Conservation (phyloP, 2,797 vertebrate species). For the Bucorvus abyssinicus region DNA sequence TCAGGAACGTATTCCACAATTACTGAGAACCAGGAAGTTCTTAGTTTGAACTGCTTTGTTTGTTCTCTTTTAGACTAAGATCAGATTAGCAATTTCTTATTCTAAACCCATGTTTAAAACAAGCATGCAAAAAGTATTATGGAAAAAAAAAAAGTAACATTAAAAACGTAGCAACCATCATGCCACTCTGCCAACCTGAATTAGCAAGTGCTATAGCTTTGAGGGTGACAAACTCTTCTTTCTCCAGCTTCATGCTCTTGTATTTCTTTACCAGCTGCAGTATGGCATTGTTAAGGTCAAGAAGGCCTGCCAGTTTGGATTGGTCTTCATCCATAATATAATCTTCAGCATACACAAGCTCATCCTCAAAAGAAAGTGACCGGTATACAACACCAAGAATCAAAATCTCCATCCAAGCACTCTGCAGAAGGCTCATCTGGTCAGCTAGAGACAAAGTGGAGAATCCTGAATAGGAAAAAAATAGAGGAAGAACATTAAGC, state of each 20-base stretch:
- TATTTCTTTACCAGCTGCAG: conserved; percentile 99
- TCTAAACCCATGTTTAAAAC: conserved; percentile 16
- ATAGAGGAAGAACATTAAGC: conserved; percentile 32
- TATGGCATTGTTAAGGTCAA: conserved; percentile 98
- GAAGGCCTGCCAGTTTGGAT: conserved; percentile 94
- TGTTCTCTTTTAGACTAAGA: conserved; percentile 11
- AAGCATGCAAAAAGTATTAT: background rate
- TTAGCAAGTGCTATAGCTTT: conserved; percentile 99
- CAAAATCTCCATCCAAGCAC: conserved; percentile 99
- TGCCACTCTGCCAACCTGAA: conserved; percentile 87
- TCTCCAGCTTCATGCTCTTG: conserved; percentile 97
- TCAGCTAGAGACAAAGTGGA: conserved; percentile 97
- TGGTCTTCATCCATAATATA: conserved; percentile 99
- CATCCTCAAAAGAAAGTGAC: conserved; percentile 97
- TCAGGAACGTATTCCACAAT: background rate
- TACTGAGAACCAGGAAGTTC: background rate
- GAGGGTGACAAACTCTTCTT: conserved; percentile 98
- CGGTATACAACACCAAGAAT: conserved; percentile 97
- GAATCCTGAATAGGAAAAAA: conserved; percentile 82
- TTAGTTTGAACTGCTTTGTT: background rate
- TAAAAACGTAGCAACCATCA: conserved; percentile 52
- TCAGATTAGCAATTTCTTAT: conserved; percentile 9
- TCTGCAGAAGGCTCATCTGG: conserved; percentile 99
- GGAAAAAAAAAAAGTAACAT: background rate
- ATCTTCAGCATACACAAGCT: conserved; percentile 98